Conservation (phyloP, 2,888 invertebrate genomes). For the Plebejus melissa region DNA sequence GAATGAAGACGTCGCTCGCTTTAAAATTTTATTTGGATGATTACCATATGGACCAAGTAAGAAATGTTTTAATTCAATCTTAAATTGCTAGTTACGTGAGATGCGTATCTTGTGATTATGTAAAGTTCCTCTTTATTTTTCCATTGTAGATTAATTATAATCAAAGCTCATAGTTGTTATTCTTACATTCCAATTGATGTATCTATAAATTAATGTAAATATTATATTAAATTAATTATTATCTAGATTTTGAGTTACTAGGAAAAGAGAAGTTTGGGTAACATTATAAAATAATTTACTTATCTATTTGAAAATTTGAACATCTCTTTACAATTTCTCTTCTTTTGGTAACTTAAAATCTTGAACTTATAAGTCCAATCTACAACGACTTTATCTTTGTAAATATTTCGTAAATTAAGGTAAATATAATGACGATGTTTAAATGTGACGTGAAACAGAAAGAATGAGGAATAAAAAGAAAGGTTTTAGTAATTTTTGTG, state of each 20-base stretch:
- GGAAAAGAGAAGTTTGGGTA: conserved; percentile 6
- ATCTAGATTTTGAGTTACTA: conserved; percentile 17
- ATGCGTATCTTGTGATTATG: conserved; percentile 19
- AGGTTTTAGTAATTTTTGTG: background rate
- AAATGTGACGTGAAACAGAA: background rate
- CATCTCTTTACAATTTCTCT: background rate
- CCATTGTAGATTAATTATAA: conserved; percentile 16
- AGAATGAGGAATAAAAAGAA: background rate
- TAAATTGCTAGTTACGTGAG: background rate
- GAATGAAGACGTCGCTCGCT: background rate
- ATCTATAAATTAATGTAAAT: conserved; percentile 21
- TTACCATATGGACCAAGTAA: background rate
- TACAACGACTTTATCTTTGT: conserved; percentile 25
- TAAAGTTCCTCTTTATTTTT: conserved; percentile 22
- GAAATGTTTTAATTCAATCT: background rate
- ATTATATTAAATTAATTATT: background rate
- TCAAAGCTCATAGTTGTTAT: conserved; percentile 16
- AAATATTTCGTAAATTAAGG: conserved; percentile 22
- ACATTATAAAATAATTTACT: background rate
- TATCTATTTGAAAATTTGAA: background rate
- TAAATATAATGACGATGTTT: conserved; percentile 10
- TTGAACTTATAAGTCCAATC: conserved; percentile 22
- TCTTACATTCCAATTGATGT: conserved; percentile 15
- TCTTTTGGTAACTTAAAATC: conserved; percentile 9
- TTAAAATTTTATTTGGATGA: background rate